Evolutionary conservation across 2,113 vertebrate genomes (phyloP), one percentile per base, ranked within the genome.

Genomic region (Addax nasomaculatus): DNA sequence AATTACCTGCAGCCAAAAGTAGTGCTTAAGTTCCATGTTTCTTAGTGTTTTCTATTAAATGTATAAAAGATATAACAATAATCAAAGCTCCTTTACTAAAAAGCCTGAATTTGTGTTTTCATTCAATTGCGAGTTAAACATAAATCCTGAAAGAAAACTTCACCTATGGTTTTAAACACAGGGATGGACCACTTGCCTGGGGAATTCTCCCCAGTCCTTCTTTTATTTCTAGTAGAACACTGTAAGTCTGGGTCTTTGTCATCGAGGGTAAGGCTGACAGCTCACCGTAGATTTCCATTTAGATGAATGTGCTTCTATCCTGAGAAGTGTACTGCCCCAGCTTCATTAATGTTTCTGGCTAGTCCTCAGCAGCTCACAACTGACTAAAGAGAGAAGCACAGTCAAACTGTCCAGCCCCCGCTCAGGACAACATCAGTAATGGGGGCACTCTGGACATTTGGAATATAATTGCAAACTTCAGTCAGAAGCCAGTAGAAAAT

Each of bases 1-100:
- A 97, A 97, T 95, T 76, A 85, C 58, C 64, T 85, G 45, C 39
- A 88, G 88, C 15, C 85, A 90, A 92, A 98, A 62, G 62, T 29
- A 94, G 67, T 49, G 67, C 29, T 23, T 47, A 62, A 85, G 36
- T 84, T 58, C 23, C 51, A 86, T 80, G 27, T 49, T 85, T 87
- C 45, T 85, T 85, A 93, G 62, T 89, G 76, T 25, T 91, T 94
- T 93, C 84, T 90, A 87, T 60, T 94, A 49, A 85, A 64, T 53
- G 16, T 21, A 73, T 86, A 86, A 95, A 79, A 95, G 49, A 62
- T 29, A 60, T 58, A 85, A 93, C 2, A 33, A 45, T 73, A 81
- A 96, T 79, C 17, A 62, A 93, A 78, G 7, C 33, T 92, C 90
- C 30, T 58, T 83, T 70, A 85, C 36, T 73, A 79, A 88, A 78